Conservation (phyloP, 1,140 invertebrate genomes). For the Teleogryllus occipitalis region DNA sequence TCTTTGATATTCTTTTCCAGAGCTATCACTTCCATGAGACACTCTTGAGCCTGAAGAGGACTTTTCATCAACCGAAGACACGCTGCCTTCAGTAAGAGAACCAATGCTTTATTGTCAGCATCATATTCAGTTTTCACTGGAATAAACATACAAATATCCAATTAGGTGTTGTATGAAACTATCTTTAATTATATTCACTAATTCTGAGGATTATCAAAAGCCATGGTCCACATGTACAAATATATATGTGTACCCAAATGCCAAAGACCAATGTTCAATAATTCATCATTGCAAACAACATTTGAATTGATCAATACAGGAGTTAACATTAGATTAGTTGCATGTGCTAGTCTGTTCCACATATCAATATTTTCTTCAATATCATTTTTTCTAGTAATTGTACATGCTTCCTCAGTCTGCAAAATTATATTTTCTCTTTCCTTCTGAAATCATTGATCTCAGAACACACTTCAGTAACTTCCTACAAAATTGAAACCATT, state of each 20-base stretch:
- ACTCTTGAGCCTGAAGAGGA: slow-evolving; percentile 64
- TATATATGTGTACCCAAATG: not conserved
- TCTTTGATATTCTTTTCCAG: slow-evolving; percentile 72
- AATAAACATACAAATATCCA: not conserved
- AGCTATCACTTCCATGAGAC: slow-evolving; percentile 55
- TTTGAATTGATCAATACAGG: no score
- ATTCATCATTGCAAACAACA: no score
- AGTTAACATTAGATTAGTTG: no score
- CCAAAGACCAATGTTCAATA: not conserved
- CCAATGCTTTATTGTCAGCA: slow-evolving; percentile 68
- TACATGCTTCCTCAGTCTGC: no score
- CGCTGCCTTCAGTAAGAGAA: slow-evolving; percentile 72
- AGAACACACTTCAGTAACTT: no score
- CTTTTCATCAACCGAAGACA: slow-evolving; percentile 68
- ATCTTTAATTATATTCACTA: not conserved
- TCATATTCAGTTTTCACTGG: slow-evolving; percentile 46
- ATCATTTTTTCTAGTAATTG: no score
- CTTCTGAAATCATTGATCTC: no score
- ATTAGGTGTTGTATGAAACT: not conserved
- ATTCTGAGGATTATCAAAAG: not conserved
- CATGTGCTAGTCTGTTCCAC: no score
- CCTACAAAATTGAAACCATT: no score
- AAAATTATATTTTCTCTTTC: no score
- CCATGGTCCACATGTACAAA: not conserved
- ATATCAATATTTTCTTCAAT: no score